Base-by-base conservation (phyloP, 2,888 invertebrate species). In the Drosophila diplacantha region DNA sequence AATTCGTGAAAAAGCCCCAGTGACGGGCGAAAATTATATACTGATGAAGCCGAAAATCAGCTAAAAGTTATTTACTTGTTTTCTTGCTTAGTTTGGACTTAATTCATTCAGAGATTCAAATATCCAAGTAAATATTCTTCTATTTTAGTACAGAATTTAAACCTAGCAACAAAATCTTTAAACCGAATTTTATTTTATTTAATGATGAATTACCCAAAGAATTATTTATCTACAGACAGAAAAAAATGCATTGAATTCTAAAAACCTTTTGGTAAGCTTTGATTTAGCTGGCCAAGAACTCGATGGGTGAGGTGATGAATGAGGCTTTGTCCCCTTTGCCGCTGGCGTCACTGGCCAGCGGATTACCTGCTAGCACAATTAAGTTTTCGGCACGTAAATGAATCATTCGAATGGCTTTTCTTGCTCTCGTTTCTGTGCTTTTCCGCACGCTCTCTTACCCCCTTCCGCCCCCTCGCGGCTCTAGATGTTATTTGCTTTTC, bases 331-430 rank as follows among this genome's bases (percentile, higher is more conserved):
- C 46, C 47, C 39, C 16, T 35, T 22, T 34, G 39, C 39, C 38
- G 35, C 37, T 37, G 34, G 61, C 63, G 56, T 63, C 68, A 50
- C 56, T 37, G 61, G 46, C 38, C 29, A 54, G 31, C 26, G 18
- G 58, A 38, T 53, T 61, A 68, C 62, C 63, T 69, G 69, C 37
- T 57, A 32, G 69, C 57, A 63, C 69, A 69, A 69, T 74, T 63
- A 79, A 71, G 67, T 55, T 53, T 68, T 73, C 71, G 74, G 32
- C 73, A 64, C 64, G 32, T 59, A 59, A 64, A 81, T 78, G 75
- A 78, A 78, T 81, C 78, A 75, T 73, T 49, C 59, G 34, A 55
- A 73, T 68, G 63, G 50, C 35, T 67, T 50, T 52, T 44, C 51
- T 29, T 49, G 20, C 49, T 51, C 50, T 47, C 59, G 26, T 50